A percentile compares a stretch with the other conserved stretches of the same genome.
Conservation (phyloP, 2,113 vertebrate species). For the Halcyon malimbica region DNA sequence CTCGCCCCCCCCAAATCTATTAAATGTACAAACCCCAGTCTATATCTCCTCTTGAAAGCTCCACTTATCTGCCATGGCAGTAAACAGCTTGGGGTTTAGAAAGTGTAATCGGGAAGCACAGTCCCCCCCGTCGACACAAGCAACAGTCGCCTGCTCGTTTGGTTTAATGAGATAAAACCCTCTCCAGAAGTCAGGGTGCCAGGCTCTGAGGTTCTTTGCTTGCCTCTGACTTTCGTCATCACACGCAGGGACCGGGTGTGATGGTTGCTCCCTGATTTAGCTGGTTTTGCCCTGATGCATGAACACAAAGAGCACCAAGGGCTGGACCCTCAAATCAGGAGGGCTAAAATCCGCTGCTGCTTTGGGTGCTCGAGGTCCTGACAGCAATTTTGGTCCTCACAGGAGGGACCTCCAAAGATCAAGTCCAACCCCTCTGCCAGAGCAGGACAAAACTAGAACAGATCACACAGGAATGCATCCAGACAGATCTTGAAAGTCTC, state of each 20-base stretch:
- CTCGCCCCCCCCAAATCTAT: background rate
- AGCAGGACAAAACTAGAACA: too few species aligned
- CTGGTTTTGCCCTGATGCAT: rapidly evolving
- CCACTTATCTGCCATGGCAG: background rate
- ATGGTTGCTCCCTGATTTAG: background rate
- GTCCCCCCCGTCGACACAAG: background rate
- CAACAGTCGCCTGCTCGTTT: background rate
- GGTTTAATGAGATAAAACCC: slow-evolving; percentile 25
- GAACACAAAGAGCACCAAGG: rapidly evolving
- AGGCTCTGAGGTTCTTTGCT: background rate
- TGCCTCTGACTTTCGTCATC: background rate
- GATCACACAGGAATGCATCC: too few species aligned
- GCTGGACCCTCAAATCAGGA: background rate
- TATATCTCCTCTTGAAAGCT: background rate
- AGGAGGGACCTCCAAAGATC: too few species aligned
- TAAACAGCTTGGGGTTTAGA: background rate
- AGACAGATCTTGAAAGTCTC: too few species aligned
- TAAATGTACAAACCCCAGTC: background rate
- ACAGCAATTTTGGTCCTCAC: background rate
- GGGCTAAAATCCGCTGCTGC: rapidly evolving
- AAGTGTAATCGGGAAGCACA: background rate
- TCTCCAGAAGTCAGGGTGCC: background rate
- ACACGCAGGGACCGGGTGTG: background rate
- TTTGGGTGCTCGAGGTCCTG: background rate
- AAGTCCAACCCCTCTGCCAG: too few species aligned